Evolutionary conservation across 2,113 vertebrate species (phyloP), one percentile per base, ranked within the genome.

Genomic region (Tenrec ecaudatus): DNA sequence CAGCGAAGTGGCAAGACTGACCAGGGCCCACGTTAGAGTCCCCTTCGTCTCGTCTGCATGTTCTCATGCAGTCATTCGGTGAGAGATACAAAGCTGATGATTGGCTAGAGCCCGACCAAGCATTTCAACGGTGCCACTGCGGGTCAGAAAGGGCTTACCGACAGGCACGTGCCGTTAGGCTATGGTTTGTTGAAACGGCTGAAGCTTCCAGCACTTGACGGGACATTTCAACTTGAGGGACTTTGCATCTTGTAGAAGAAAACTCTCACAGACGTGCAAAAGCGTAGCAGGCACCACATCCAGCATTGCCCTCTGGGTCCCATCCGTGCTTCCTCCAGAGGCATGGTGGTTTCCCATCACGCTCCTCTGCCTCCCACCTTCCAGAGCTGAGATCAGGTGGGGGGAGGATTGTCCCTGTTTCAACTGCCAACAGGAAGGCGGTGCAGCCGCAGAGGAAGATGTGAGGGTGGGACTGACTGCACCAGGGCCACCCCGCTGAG

Each of bases 251-350:
- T 33, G 29, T 77, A 10, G 43, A 53, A 77, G 60, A 31, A 81
- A 80, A 82, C 2, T 3, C 0, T 0, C 0, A 2, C 20, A 31
- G 81, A 38, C 38, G 20, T 6, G 15, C 23, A n/a, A 19, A 31
- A 19, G 5, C 16, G 17, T 0, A 1, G 27, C 62, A 22, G 23
- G 7, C 53, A 33, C 14, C 43, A 27, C 17, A 29, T 40, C 69
- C 33, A 40, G 43, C 0, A 6, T 1, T 14, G 31, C 2, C 1
- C 8, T 66, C 60, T 11, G 7, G n/a, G 53, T 53, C 58, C 25
- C 4, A 66, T 33, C 57, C 4, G 77, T 29, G 29, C 66, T 82
- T 53, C 57, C 36, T 29, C 73, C 11, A 27, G 27, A 84, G 10
- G 31, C 6, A 19, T 38, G 71, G 19, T 36, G n/a, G 62, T 11